Conservation (phyloP, 2,888 invertebrate genomes). For the Leptura quadrifasciata region DNA sequence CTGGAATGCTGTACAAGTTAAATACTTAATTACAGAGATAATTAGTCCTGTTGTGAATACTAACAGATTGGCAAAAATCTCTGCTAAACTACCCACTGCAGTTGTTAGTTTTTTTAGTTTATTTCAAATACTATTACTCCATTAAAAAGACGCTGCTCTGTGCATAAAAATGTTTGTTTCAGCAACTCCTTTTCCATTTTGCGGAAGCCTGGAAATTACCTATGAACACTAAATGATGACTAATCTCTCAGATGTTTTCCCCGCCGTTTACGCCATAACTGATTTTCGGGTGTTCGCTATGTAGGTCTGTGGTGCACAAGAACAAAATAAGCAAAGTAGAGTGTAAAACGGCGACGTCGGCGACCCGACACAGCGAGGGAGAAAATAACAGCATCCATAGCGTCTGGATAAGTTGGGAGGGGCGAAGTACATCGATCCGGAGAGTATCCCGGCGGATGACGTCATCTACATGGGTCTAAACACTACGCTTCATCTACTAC, state of each 20-base stretch:
- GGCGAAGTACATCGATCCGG: conserved; percentile 63
- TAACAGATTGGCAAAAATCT: too few species aligned
- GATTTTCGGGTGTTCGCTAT: conserved; percentile 48
- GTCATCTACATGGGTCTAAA: conserved; percentile 66
- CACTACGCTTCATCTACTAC: conserved; percentile 66
- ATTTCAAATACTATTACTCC: too few species aligned
- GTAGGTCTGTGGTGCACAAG: conserved; percentile 60
- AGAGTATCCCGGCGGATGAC: conserved; percentile 66
- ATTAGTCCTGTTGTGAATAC: too few species aligned
- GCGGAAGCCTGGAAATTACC: background rate
- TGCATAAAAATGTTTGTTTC: background rate
- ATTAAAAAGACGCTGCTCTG: background rate
- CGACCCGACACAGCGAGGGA: conserved; percentile 53
- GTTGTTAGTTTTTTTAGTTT: too few species aligned
- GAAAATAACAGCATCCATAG: conserved; percentile 60
- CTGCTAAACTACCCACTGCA: too few species aligned
- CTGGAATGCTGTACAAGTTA: too few species aligned
- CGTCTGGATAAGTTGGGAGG: conserved; percentile 62
- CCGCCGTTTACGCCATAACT: conserved; percentile 50
- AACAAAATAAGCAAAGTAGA: conserved; percentile 55
- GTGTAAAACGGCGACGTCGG: conserved; percentile 53
- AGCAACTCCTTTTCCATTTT: background rate
- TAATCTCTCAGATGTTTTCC: conserved; percentile 8
- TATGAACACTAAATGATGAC: background rate
- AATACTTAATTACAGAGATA: too few species aligned